Evolutionary conservation across 1,140 invertebrate genomes (phyloP).

Genomic region (Rhysida immarginata): DNA sequence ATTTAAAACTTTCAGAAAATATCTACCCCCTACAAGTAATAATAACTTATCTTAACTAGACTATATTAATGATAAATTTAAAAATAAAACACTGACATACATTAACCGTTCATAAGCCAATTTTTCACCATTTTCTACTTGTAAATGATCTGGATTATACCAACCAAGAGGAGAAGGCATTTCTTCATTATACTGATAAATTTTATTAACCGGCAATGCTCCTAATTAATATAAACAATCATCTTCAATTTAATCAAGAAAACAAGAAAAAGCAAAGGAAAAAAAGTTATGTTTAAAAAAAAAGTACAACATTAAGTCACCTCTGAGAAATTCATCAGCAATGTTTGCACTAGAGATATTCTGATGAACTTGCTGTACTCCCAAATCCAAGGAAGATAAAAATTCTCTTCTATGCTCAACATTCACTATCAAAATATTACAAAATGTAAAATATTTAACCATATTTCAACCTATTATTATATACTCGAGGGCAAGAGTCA

Average conservation of each 20-base stretch:
- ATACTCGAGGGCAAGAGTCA: no score
- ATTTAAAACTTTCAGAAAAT: neutral
- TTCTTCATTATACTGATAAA: slow-evolving; percentile 3
- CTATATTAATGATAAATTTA: neutral
- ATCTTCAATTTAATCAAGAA: neutral
- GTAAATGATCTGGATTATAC: slow-evolving; percentile 38
- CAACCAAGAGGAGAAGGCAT: slow-evolving; percentile 27
- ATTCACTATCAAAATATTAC: no score
- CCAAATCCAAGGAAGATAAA: slow-evolving; percentile 10
- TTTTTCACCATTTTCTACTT: slow-evolving; percentile 32
- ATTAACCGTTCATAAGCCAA: slow-evolving; percentile 31
- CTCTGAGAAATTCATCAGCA: slow-evolving; percentile 7
- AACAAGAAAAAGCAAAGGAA: neutral
- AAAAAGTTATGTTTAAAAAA: neutral
- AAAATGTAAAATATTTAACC: no score
- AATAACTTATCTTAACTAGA: neutral
- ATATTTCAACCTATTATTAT: no score
- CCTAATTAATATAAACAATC: neutral
- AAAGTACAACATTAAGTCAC: neutral
- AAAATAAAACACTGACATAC: slow-evolving; percentile 20
- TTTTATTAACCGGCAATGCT: neutral
- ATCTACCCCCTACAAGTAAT: neutral
- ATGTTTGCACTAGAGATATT: neutral
- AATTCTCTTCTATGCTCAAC: no score
- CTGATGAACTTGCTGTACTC: slow-evolving; percentile 15